Evolutionary conservation across 2,113 vertebrate species (phyloP), one percentile per base, ranked within the genome.

Genomic region (Rousettus leschenaultii): DNA sequence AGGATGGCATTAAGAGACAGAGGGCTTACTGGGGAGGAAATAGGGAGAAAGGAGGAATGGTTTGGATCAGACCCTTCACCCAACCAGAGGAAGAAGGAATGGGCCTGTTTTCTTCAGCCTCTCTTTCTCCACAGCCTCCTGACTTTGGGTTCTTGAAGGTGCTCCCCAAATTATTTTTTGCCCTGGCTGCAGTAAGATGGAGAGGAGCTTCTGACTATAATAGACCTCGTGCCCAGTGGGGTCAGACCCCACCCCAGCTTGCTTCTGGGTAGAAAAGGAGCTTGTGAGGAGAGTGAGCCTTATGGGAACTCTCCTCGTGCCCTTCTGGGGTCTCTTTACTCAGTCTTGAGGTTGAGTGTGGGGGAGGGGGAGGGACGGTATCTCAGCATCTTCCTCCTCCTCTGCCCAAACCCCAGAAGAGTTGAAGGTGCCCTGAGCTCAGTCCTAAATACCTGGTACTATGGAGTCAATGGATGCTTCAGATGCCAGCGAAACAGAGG

Each of bases 381-480:
- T 77, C 35, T 61, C 57, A 30, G 82, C 24, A 19, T 57, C 21
- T 70, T 14, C 79, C 38, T 59, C 26, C 48, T 90, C 57, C 59
- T 93, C 45, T 71, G 66, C 26, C 22, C 33, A 45, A 14, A 4
- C 40, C 85, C n/a, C 16, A 11, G 24, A 28, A 92, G 38, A 55
- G 30, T 21, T n/a, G 57, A 92, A 28, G 57, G 26, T 77, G 51
- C 35, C 77, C 45, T 38, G 63, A 95, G 26, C 92, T 94, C 71
- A 95, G 68, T 78, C 57, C 82, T 92, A 45, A 75, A 89, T 83
- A 97, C 96, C 88, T 87, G 79, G 74, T 79, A 43, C 66, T 40
- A 7, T 73, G 73, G 96, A 96, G 94, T 97, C 95, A 55, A 79
- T 92, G 94, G 83, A 93, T 96, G 91, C 91, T 92, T 96, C 78